Evolutionary conservation across 2,888 invertebrate species (phyloP).

Genomic region (Chydorus sphaericus): DNA sequence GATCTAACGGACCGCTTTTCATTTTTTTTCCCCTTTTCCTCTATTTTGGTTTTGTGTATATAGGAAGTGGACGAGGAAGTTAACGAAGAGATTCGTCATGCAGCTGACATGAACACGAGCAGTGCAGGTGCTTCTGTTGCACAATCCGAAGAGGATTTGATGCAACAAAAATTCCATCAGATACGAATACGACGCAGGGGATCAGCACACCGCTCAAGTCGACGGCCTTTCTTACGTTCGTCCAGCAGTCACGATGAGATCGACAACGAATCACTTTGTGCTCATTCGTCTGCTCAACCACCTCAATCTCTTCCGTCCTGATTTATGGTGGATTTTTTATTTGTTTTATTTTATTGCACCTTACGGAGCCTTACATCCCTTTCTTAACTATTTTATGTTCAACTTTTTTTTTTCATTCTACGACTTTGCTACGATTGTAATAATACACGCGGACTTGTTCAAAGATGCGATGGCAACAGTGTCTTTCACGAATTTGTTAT

Average conservation of each 20-base stretch:
- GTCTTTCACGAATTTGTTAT: too few species aligned
- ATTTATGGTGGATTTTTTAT: too few species aligned
- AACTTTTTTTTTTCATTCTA: too few species aligned
- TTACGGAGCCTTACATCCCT: too few species aligned
- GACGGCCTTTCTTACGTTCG: neutral
- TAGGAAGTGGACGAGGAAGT: constrained; percentile 12
- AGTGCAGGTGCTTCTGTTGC: constrained; percentile 1
- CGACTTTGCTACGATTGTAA: too few species aligned
- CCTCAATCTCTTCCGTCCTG: too few species aligned
- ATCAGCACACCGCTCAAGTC: neutral
- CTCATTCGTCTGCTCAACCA: neutral
- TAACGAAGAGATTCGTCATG: neutral
- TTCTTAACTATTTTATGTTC: too few species aligned
- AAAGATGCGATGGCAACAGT: too few species aligned
- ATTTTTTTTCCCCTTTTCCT: neutral
- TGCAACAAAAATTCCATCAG: constrained; percentile 10
- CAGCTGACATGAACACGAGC: neutral
- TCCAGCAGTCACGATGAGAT: neutral
- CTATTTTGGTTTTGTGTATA: neutral
- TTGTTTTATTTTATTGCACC: too few species aligned
- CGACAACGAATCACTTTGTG: neutral
- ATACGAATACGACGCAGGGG: constrained; percentile 3
- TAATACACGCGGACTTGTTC: too few species aligned
- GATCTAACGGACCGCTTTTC: neutral
- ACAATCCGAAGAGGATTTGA: constrained; percentile 8